A percentile compares a stretch with the other conserved stretches of the same genome.
phyloP scores from a whole-genome alignment of 2,888 invertebrate genomes.

The Acholoe squamosa region DNA sequence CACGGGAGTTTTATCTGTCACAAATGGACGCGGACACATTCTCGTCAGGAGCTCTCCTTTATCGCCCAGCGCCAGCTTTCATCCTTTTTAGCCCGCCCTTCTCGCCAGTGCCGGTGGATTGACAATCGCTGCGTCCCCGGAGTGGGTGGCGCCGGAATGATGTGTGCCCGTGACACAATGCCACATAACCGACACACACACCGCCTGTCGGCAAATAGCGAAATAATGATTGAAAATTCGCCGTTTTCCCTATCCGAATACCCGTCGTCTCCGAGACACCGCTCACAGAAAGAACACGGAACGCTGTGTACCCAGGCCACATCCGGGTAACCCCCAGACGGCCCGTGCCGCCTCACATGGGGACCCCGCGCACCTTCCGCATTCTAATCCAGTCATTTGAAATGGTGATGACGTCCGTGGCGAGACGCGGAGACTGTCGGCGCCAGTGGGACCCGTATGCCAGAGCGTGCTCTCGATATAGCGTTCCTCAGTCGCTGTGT shows the following conservation, averaged over 20 bases:
- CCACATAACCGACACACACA: constrained; percentile 1
- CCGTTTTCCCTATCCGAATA: not conserved
- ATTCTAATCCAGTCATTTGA: constrained; percentile 60
- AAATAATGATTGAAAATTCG: constrained; percentile 58
- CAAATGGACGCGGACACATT: constrained; percentile 57
- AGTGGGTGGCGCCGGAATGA: constrained; percentile 1
- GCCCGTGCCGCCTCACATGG: constrained; percentile 40
- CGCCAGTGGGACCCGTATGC: constrained; percentile 31
- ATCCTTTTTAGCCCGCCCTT: constrained; percentile 21
- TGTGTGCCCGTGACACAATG: constrained; percentile 54
- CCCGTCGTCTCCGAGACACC: not conserved
- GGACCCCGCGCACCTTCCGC: constrained; percentile 27
- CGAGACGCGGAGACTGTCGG: not conserved
- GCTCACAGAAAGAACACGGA: not conserved
- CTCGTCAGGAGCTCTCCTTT: constrained; percentile 55
- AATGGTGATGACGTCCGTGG: constrained; percentile 49
- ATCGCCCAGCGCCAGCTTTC: constrained; percentile 59
- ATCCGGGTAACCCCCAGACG: constrained; percentile 46
- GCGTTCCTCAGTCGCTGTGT: constrained; percentile 40
- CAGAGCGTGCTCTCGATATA: constrained; percentile 30
- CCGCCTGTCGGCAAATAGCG: constrained; percentile 43
- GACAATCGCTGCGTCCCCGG: not conserved
- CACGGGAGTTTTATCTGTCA: constrained; percentile 61
- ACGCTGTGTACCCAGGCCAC: constrained; percentile 43
- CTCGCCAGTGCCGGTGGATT: constrained; percentile 3